Percentiles rank a stretch among this genome's conserved stretches.
These are phyloP conservation scores for Clupea harengus DNA, from an alignment of 2,113 vertebrate genomes.

Conservation along the genomic window DNA sequence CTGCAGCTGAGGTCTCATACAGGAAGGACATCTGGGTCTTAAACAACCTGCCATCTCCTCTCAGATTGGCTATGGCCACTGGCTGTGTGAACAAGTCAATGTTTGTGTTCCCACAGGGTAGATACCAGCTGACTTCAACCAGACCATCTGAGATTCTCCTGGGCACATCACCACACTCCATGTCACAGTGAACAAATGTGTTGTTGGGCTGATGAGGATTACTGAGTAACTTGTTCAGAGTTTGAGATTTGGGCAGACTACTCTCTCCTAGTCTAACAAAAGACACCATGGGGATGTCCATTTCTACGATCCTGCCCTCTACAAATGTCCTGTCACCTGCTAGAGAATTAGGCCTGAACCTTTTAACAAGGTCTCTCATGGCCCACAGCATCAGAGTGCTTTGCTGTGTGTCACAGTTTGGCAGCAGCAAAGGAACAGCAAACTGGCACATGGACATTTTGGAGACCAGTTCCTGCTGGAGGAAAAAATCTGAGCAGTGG, in stretches of 20 bases:
- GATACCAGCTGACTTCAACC: constrained; percentile 70
- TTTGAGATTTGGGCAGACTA: constrained; percentile 66
- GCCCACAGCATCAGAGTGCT: constrained; percentile 67
- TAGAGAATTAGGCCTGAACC: constrained; percentile 21
- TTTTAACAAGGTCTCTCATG: constrained; percentile 59
- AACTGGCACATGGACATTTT: constrained; percentile 72
- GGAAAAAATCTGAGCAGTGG: constrained; percentile 65
- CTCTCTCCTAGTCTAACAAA: constrained; percentile 67
- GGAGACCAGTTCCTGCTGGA: constrained; percentile 63
- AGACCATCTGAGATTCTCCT: constrained; percentile 68
- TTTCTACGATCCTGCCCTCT: constrained; percentile 33
- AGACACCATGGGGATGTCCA: constrained; percentile 66
- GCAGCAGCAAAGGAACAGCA: constrained; percentile 71
- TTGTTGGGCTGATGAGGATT: constrained; percentile 48
- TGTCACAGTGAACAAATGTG: constrained; percentile 61
- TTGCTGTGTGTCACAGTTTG: constrained; percentile 59
- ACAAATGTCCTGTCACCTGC: constrained; percentile 2
- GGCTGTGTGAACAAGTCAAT: constrained; percentile 57
- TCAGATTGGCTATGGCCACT: constrained; percentile 64
- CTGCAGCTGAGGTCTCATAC: constrained; percentile 61
- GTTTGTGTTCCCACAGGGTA: constrained; percentile 53
- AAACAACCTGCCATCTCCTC: constrained; percentile 58
- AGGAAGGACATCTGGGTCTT: constrained; percentile 66
- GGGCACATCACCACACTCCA: constrained; percentile 44
- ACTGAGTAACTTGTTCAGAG: constrained; percentile 66